Conservation (phyloP, 1,140 invertebrate genomes). For the Orussus abietinus region DNA sequence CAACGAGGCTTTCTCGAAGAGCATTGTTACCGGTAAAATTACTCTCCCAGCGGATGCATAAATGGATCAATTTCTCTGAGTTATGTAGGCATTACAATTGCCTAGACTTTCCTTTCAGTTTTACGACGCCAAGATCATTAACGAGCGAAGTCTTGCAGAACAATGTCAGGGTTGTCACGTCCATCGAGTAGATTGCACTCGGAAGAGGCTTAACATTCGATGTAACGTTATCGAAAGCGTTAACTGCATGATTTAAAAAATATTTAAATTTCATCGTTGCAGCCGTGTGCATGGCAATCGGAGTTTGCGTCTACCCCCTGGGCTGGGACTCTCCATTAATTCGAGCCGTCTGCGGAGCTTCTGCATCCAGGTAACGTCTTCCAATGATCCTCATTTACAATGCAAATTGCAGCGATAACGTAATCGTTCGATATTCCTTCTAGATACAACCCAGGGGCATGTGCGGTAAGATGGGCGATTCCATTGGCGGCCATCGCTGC, state of each 20-base stretch:
- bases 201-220: too few species aligned
- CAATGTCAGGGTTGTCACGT: too few species aligned
- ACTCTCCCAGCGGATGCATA: too few species aligned
- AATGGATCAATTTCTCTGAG: too few species aligned
- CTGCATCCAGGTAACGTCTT: constrained; percentile 64
- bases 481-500: constrained; percentile 88
- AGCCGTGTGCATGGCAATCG: constrained; percentile 79
- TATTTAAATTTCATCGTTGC: constrained; percentile 22
- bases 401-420: background rate
- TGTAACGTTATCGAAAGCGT: too few species aligned
- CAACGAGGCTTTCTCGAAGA: too few species aligned
- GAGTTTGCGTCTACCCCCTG: constrained; percentile 86
- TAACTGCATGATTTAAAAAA: background rate
- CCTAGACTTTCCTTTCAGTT: too few species aligned
- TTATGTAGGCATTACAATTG: too few species aligned
- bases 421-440: constrained; percentile 10
- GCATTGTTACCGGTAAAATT: too few species aligned
- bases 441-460: constrained; percentile 69
- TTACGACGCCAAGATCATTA: too few species aligned
- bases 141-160: too few species aligned
- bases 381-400: constrained; percentile 9
- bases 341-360: constrained; percentile 78
- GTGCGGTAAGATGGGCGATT: constrained; percentile 92
- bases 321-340: constrained; percentile 86
- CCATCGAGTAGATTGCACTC: too few species aligned